Base-by-base conservation (phyloP, 2,888 invertebrate genomes). In the Pyrrhosoma nymphula region DNA sequence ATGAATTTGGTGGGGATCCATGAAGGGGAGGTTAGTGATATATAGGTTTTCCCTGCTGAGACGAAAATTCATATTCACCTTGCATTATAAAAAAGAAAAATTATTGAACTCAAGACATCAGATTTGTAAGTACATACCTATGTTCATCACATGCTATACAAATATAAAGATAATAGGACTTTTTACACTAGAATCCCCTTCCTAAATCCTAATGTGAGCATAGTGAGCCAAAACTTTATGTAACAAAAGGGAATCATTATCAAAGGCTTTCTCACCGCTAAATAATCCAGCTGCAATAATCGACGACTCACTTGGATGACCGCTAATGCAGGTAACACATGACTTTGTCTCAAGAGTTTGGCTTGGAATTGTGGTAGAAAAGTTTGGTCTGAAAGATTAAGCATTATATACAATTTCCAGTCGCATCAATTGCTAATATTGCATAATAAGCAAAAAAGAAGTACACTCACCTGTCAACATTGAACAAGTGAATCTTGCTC, bases 271-370 rank as follows among this genome's bases (percentile, higher is more conserved):
- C 96, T 95, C 95, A 96, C 96, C 96, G 60, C 96, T 96, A 88
- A 95, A 96, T 30, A 96, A 96, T 47, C 96, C 96, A 39, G 96
- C 96, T 93, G 96, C 96, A 88, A 96, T 93, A 39, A 96, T 95
- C 26, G 96, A 96, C 2, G 96, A 96, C 90, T 96, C 96, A 75
- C 95, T 96, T 16, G 96, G 96, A 95, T 96, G 96, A 91, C 96
- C 96, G 55, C 95, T 95, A 30, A 96, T 55, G 55, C 96, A 95
- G 14, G 96, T 96, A 12, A 96, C 96, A 95, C 96, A 96, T 0
- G 96, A 96, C 47, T 95, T 95, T 0, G 96, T 96, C 63, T 96
- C 95, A 60, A 96, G 69, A 1, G 88, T 88, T 39, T 95, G 95
- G 30, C 63, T 95, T 12, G 95, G 95, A 26, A 63, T 91, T 3